A percentile compares a stretch with the other conserved stretches of the same genome.
These are phyloP conservation scores for Yponomeuta sedellus DNA, from an alignment of 2,888 invertebrate species.

Conservation along the genomic window DNA sequence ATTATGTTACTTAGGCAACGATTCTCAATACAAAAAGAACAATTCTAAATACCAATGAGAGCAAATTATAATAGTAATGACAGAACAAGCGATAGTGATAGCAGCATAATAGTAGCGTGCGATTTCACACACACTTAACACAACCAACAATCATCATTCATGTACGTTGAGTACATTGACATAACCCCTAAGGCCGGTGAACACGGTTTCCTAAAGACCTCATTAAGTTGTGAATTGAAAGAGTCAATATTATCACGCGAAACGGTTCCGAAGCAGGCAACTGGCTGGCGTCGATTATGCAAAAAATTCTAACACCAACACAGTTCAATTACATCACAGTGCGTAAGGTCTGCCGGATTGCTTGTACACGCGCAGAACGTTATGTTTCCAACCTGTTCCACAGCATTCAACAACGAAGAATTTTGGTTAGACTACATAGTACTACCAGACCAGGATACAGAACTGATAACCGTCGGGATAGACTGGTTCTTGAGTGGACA, in stretches of 20 bases:
- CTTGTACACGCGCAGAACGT: background rate
- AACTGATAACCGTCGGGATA: too few species aligned
- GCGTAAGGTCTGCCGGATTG: background rate
- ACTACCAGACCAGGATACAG: too few species aligned
- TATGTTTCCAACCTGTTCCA: background rate
- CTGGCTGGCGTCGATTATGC: constrained; percentile 2
- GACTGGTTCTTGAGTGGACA: too few species aligned
- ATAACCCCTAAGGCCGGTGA: constrained; percentile 2
- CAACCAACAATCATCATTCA: background rate
- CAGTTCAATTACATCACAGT: constrained; percentile 1
- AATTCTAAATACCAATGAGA: background rate
- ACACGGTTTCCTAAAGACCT: constrained; percentile 2
- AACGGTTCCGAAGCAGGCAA: background rate
- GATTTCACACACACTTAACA: constrained; percentile 1
- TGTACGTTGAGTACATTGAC: constrained; percentile 1
- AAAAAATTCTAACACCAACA: constrained; percentile 10
- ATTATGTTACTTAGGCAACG: background rate
- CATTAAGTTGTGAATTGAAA: background rate
- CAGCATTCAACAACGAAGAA: background rate
- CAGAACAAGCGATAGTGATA: background rate
- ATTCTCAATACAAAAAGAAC: background rate
- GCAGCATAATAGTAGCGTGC: background rate
- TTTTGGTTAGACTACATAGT: constrained; percentile 1
- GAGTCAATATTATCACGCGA: constrained; percentile 6
- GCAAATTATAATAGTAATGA: background rate